Base-by-base conservation (phyloP, 2,888 invertebrate genomes). In the Crepidodera aurea region DNA sequence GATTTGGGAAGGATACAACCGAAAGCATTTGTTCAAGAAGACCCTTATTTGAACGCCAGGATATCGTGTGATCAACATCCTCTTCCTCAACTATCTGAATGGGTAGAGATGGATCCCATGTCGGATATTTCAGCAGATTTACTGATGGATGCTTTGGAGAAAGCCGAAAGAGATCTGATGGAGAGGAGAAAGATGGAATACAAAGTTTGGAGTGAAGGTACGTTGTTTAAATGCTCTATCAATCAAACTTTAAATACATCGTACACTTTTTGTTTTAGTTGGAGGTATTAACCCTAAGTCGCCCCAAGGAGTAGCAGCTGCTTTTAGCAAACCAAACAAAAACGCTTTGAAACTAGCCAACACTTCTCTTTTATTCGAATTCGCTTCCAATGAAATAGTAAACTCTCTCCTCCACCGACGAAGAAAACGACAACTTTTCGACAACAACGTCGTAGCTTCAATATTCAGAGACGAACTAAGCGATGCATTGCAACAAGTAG, bases 301-400 rank as follows among this genome's bases (percentile, higher is more conserved):
- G 0, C 90, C 94, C 0, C 88, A 90, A 10, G 94, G 95, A 1
- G 93, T 90, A 0, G 94, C 94, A 0, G 94, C 94, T 0, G 93
- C 94, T 0, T 94, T 95, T 81, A 93, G 93, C 59, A 94, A 94
- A 75, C 94, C 95, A 18, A 95, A 92, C 79, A 87, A 88, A 76
- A 90, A 92, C 73, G 93, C 96, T 0, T 79, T 95, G 6, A 85
- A 90, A 62, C 81, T 94, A 19, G 93, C 94, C 7, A 96, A 96
- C 74, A 90, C 92, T 0, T 96, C 95, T 0, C 84, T 94, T 7
- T 87, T 94, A 73, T 88, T 92, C 60, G 95, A 96, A 79, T 88
- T 93, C 66, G 92, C 94, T 0, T 94, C 95, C 0, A 91, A 92
- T 72, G 93, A 94, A 81, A 89, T 95, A 19, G 81, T 94, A 8